Conservation (phyloP, 2,113 vertebrate genomes). For the Taurulus bubalis region DNA sequence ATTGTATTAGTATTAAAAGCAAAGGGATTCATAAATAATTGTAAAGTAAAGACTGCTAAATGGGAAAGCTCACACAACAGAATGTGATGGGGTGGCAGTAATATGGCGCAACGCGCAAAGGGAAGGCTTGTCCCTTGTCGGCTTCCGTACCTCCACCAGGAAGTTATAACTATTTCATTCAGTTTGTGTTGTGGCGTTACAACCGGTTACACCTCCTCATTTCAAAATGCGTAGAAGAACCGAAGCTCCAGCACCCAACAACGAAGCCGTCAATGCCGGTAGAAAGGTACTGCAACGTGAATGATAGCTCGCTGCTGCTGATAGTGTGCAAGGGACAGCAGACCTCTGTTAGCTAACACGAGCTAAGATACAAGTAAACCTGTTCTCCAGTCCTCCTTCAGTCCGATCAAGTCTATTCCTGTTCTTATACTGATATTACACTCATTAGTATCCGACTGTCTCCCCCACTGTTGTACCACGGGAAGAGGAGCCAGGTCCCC, state of each 20-base stretch:
- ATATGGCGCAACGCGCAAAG: neutral
- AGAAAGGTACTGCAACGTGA: conserved; percentile 66
- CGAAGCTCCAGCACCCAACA: conserved; percentile 59
- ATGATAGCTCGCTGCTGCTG: neutral
- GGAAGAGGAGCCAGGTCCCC: neutral
- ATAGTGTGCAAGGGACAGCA: neutral
- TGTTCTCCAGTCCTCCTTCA: too few relatives aligned
- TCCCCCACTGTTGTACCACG: neutral
- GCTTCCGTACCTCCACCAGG: conserved; percentile 50
- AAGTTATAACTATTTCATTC: conserved; percentile 49
- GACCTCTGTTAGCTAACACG: neutral
- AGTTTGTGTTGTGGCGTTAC: neutral
- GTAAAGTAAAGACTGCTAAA: neutral
- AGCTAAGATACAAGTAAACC: neutral
- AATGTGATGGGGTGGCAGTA: neutral
- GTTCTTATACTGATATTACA: neutral
- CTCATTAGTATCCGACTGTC: neutral
- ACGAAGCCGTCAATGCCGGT: conserved; percentile 38
- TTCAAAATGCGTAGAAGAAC: conserved; percentile 76
- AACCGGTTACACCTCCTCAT: neutral
- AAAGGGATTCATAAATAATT: neutral
- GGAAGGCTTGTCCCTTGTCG: conserved; percentile 24
- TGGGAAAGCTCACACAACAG: neutral
- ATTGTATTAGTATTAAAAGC: neutral
- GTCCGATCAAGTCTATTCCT: neutral